Base-by-base conservation (phyloP, 2,888 invertebrate species). In the Leistus spinibarbis region DNA sequence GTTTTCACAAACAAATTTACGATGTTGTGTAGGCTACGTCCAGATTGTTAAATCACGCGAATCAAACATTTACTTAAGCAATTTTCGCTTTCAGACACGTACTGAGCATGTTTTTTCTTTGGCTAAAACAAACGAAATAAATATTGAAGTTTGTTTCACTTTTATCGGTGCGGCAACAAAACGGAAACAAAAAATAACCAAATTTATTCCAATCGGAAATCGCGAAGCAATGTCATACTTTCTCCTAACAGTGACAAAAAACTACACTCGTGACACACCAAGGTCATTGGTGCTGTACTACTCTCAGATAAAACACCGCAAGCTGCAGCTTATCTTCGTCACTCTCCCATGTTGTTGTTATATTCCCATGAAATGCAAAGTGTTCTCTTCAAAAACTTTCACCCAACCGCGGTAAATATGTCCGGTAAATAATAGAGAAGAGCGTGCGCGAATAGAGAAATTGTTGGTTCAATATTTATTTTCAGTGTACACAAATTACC, bases 281-380 rank as follows among this genome's bases (percentile, higher is more conserved):
- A 60, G 60, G 60, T 60, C 60, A 60, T 60, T 40, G 40, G 40
- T 40, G 40, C 20, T 60, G 60, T 60, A 60, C 60, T 60, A n/a
- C 60, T 20, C 22, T 40, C 40, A 57, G 17, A 1, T 57, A 4
- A n/a, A 57, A 57, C 17, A 57, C 57, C 57, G 9, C 17, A 60
- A 22, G 60, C 60, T 17, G 10, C 17, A 10, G n/a, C 5, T 60
- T n/a, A 20, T n/a, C 20, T 60, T 60, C 20, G 40, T 40, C 40
- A 40, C 40, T 40, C 40, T 40, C 40, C 13, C 40, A 40, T 40
- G 40, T 40, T 40, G 40, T 40, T 40, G 40, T 40, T 40, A 40
- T 40, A 40, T 40, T 40, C 40, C 40, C 40, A 40, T 19, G 60
- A 60, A 19, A 60, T 60, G 60, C 60, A 60, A 60, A 60, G 60